phyloP scores from a whole-genome alignment of 2,797 vertebrate species.

The Myiotriccus ornatus region DNA sequence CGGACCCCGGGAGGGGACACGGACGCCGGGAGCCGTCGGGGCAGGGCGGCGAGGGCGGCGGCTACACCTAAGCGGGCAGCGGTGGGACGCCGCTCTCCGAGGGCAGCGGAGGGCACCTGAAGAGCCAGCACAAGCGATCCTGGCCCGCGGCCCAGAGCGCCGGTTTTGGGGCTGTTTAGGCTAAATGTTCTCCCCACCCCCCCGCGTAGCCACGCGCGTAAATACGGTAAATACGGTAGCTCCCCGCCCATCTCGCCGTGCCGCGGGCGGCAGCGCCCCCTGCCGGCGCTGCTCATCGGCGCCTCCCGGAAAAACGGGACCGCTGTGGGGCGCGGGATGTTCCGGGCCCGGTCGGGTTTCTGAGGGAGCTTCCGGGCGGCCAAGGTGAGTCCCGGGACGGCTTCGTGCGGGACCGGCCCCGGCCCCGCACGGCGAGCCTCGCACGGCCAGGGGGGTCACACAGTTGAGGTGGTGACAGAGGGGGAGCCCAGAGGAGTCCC shows the following conservation, averaged over 20 bases:
- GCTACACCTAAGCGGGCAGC: neutral
- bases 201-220: too few relatives aligned
- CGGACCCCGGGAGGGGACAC: neutral
- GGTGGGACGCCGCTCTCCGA: neutral
- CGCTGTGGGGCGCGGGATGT: neutral
- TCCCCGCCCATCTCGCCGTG: accelerated
- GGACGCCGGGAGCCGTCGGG: neutral
- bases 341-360: neutral
- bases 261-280: neutral
- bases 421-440: neutral
- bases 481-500: too few relatives aligned
- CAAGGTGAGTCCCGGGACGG: neutral
- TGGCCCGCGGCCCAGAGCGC: neutral
- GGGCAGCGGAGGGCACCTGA: neutral
- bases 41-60: neutral
- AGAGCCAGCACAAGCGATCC: neutral
- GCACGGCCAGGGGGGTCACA: too few relatives aligned
- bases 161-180: accelerated
- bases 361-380: neutral
- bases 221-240: neutral
- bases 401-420: neutral
- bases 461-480: too few relatives aligned
- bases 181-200: too few relatives aligned
- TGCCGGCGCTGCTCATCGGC: accelerated
- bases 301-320: accelerated